Conservation (phyloP, 2,113 vertebrate genomes). For the Lagopus leucura region DNA sequence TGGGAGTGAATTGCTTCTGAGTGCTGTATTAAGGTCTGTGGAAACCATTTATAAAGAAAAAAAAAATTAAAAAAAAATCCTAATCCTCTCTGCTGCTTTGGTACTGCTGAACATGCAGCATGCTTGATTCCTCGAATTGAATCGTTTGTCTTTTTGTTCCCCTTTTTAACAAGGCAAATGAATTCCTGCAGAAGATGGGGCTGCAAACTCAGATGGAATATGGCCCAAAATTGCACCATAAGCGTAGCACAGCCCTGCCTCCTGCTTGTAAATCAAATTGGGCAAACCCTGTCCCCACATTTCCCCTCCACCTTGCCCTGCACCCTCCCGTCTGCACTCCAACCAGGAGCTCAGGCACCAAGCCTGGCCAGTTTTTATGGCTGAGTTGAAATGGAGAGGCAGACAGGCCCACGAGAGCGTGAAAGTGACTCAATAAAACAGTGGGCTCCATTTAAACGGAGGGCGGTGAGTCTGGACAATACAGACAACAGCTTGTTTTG, state of each 20-base stretch:
- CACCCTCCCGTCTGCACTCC: not conserved
- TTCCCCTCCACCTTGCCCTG: not conserved
- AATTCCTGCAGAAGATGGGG: not conserved
- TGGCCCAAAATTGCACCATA: fast-evolving
- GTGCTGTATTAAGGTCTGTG: not conserved
- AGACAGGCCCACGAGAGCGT: slow-evolving; percentile 9
- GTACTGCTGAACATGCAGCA: not conserved
- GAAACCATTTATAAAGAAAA: not conserved
- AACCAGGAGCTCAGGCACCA: not conserved
- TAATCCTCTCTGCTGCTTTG: not conserved
- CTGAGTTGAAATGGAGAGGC: slow-evolving; percentile 30
- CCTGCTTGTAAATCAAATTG: not conserved
- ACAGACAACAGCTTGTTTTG: not conserved
- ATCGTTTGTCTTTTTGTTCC: not conserved
- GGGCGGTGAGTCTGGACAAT: not conserved
- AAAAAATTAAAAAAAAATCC: not conserved
- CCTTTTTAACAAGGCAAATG: not conserved
- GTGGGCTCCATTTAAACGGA: not conserved
- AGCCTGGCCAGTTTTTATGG: slow-evolving; percentile 21
- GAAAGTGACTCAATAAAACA: slow-evolving; percentile 32
- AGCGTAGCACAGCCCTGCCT: not conserved
- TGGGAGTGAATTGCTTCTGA: slow-evolving; percentile 6
- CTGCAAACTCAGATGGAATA: not conserved
- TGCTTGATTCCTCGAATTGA: not conserved
- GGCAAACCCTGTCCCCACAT: not conserved